phyloP scores from a whole-genome alignment of 2,888 invertebrate species.

The Pterostichus niger region DNA sequence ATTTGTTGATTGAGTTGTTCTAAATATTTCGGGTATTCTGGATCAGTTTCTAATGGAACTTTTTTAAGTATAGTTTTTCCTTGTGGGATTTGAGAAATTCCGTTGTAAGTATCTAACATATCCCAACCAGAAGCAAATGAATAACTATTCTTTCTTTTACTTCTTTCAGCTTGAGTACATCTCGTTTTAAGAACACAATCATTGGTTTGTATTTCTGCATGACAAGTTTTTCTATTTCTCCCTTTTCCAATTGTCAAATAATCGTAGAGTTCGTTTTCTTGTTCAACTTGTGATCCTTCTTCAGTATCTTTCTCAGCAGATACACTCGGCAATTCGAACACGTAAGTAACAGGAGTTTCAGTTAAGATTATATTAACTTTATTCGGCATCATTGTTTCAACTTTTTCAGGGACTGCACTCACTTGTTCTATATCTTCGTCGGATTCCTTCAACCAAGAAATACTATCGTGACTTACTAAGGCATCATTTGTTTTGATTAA shows the following conservation, averaged over 20 bases:
- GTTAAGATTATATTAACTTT: slow-evolving; percentile 82
- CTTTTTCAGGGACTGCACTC: slow-evolving; percentile 15
- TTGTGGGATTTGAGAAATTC: slow-evolving; percentile 66
- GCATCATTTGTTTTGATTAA: slow-evolving; percentile 26
- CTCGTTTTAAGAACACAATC: slow-evolving; percentile 82
- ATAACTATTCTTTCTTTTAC: slow-evolving; percentile 79
- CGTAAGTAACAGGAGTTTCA: slow-evolving; percentile 83
- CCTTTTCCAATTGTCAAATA: slow-evolving; percentile 85
- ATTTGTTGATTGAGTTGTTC: slow-evolving; percentile 75
- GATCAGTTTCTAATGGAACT: slow-evolving; percentile 54
- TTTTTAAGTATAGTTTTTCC: slow-evolving; percentile 66
- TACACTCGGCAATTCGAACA: slow-evolving; percentile 83
- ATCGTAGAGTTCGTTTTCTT: slow-evolving; percentile 84
- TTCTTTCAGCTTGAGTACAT: slow-evolving; percentile 80
- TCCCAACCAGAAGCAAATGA: slow-evolving; percentile 88
- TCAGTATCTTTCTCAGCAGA: slow-evolving; percentile 81
- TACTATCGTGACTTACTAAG: not conserved
- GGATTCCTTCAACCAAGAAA: slow-evolving; percentile 10
- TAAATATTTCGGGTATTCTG: slow-evolving; percentile 76
- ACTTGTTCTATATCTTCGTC: not conserved
- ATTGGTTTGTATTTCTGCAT: slow-evolving; percentile 86
- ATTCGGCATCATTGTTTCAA: slow-evolving; percentile 76
- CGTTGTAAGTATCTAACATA: slow-evolving; percentile 85
- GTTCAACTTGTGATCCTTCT: slow-evolving; percentile 80
- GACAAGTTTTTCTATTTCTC: slow-evolving; percentile 82